phyloP scores from a whole-genome alignment of 2,888 invertebrate species.

The Litoditis marina region DNA sequence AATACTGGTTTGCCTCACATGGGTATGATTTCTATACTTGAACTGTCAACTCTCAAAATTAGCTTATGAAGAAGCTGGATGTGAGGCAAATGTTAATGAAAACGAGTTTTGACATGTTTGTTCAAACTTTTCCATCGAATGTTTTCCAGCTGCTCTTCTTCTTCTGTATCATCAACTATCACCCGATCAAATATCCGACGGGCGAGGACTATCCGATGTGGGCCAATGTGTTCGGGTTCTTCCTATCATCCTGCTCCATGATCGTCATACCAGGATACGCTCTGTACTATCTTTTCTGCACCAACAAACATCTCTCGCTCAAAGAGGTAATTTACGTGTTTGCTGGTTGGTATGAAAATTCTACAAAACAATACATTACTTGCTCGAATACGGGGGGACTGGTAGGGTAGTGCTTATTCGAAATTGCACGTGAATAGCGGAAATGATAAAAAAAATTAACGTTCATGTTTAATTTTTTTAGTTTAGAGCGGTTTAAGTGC shows the following conservation, averaged over 20 bases:
- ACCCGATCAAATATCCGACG: constrained; percentile 73
- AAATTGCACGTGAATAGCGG: no score
- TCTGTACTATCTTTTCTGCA: constrained; percentile 70
- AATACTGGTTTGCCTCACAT: no score
- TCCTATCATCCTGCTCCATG: constrained; percentile 79
- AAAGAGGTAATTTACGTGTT: constrained; percentile 33
- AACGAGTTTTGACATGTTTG: neutral
- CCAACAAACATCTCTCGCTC: constrained; percentile 39
- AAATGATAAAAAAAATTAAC: no score
- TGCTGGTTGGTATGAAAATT: neutral
- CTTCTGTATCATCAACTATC: constrained; percentile 77
- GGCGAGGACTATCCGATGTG: constrained; percentile 71
- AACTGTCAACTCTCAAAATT: no score
- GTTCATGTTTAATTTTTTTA: no score
- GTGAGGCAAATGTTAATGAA: no score
- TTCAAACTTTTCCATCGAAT: no score
- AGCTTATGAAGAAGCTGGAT: no score
- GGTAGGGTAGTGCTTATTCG: no score
- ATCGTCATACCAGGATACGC: constrained; percentile 81
- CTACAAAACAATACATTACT: neutral
- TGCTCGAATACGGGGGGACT: no score
- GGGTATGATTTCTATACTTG: no score
- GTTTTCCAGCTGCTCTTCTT: constrained; percentile 76
- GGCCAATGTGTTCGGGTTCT: constrained; percentile 46
- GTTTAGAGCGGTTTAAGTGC: no score